Percentiles rank a stretch among this genome's conserved stretches.
These are phyloP conservation scores for Solea senegalensis DNA, from an alignment of 2,113 vertebrate species.

Conservation along the genomic window DNA sequence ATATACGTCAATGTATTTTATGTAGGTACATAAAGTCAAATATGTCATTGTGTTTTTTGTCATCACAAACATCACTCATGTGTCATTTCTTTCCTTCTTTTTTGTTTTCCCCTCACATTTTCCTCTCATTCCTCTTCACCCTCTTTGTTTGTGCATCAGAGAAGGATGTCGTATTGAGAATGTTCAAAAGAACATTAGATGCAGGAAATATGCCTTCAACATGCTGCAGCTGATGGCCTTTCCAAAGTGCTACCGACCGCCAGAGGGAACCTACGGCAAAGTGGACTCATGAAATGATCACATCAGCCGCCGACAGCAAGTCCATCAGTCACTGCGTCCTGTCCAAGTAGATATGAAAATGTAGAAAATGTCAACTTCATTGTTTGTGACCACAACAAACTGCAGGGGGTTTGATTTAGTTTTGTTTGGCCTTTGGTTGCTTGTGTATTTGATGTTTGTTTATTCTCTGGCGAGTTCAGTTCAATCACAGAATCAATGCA, in stretches of 20 bases:
- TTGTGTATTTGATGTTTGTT: neutral
- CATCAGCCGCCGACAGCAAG: no score
- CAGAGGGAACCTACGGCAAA: constrained; percentile 97
- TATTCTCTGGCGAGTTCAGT: neutral
- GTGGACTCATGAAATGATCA: constrained; percentile 87
- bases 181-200: constrained; percentile 98
- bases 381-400: no score
- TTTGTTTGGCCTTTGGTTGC: neutral
- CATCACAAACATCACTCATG: constrained; percentile 58
- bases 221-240: constrained; percentile 98
- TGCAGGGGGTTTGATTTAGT: neutral
- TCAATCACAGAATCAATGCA: no score
- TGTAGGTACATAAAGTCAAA: no score
- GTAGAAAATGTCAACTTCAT: no score
- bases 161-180: constrained; percentile 99
- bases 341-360: no score
- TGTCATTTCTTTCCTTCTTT: constrained; percentile 41
- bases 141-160: constrained; percentile 81
- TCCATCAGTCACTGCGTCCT: no score
- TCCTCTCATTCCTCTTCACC: constrained; percentile 6
- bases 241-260: constrained; percentile 96
- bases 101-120: constrained; percentile 9
- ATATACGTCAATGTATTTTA: no score
- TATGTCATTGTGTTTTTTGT: neutral
- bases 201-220: constrained; percentile 99